phyloP scores from a whole-genome alignment of 2,797 vertebrate genomes.

The Taeniopygia guttata region DNA sequence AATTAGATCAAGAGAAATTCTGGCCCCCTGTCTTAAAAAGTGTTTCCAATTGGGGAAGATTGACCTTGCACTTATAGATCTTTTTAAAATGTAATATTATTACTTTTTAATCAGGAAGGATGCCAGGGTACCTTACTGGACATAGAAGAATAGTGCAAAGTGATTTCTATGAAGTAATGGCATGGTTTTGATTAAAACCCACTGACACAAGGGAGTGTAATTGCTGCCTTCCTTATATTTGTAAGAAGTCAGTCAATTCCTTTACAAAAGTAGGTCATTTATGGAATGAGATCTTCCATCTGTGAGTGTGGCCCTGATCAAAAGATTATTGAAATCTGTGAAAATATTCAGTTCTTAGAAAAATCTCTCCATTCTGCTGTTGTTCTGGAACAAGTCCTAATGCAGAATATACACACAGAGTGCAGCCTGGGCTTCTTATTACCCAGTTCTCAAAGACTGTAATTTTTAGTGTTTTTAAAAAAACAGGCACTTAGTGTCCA shows the following conservation, averaged over 20 bases:
- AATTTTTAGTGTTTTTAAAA: background rate
- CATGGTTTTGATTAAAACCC: background rate
- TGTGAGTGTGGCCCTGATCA: background rate
- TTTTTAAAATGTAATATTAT: background rate
- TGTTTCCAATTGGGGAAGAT: background rate
- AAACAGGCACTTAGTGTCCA: background rate
- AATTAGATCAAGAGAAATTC: background rate
- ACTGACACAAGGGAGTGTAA: background rate
- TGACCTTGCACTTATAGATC: background rate
- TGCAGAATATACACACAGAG: background rate
- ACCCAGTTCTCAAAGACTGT: background rate
- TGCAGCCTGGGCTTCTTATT: background rate
- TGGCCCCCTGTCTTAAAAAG: background rate
- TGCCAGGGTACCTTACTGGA: background rate
- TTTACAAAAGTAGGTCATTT: background rate
- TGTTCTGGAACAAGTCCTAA: background rate
- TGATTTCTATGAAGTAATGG: background rate
- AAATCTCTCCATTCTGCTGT: background rate
- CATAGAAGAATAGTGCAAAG: background rate
- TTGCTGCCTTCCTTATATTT: background rate
- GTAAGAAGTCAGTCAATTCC: background rate
- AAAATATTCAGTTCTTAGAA: background rate
- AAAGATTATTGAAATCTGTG: background rate
- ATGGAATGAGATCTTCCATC: background rate
- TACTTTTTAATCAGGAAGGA: constrained; percentile 22